Evolutionary conservation across 2,797 vertebrate species (phyloP).

Genomic region (Glyptemys insculpta): DNA sequence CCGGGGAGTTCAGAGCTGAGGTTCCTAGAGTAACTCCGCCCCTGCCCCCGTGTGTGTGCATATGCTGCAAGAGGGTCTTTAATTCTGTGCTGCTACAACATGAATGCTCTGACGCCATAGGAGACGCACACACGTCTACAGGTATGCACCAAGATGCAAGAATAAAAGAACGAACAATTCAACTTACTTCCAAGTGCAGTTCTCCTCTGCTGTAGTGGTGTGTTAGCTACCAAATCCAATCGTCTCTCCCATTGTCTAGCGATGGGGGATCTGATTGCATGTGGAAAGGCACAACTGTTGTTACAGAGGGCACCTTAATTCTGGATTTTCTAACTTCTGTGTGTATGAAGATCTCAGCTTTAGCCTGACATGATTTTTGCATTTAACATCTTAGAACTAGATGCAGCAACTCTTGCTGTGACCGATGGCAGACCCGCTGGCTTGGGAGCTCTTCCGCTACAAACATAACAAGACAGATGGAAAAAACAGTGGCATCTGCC

Average conservation of each 20-base stretch:
- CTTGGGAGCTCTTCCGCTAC: constrained; percentile 8
- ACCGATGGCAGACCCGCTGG: not conserved
- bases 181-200: not conserved
- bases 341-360: rapidly evolving
- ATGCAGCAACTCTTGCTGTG: not conserved
- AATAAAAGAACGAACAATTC: no score
- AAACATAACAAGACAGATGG: not conserved
- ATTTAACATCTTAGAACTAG: not conserved
- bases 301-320: not conserved
- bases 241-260: rapidly evolving
- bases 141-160: rapidly evolving
- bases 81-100: rapidly evolving
- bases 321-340: rapidly evolving
- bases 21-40: not conserved
- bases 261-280: rapidly evolving
- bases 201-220: not conserved
- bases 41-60: rapidly evolving
- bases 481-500: not conserved
- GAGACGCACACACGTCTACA: rapidly evolving
- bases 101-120: rapidly evolving
- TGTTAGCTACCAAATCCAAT: rapidly evolving
- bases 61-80: not conserved
- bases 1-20: rapidly evolving
- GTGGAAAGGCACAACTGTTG: not conserved
- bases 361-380: rapidly evolving